Percentiles rank a stretch among this genome's conserved stretches.
Conservation (phyloP, 2,113 vertebrate genomes). For the Neodon shergylaensis region DNA sequence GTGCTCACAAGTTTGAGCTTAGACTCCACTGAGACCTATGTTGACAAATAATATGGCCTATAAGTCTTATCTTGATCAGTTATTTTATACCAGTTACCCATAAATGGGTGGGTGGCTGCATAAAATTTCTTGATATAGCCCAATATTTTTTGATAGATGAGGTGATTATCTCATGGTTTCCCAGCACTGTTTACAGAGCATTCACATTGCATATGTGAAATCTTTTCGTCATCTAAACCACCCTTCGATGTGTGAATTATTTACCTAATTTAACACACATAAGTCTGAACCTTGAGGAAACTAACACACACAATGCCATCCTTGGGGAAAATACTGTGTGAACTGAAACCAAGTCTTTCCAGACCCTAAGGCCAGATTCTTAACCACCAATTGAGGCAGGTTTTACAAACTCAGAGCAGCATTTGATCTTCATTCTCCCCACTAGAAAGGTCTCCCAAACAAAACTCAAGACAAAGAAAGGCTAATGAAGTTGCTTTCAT, state of each 20-base stretch:
- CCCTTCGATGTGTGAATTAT: neutral
- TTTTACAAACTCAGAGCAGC: neutral
- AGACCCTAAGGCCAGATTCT: neutral
- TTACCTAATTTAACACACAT: neutral
- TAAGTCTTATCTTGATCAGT: neutral
- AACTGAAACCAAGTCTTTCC: slow-evolving; percentile 1
- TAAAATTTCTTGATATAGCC: neutral
- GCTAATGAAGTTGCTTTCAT: neutral
- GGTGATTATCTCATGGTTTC: neutral
- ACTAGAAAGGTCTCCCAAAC: neutral
- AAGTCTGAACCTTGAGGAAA: neutral
- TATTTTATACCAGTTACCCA: neutral
- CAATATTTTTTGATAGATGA: neutral
- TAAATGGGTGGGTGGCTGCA: neutral
- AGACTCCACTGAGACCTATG: neutral
- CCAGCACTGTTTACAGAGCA: neutral
- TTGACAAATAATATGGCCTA: neutral
- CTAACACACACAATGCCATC: neutral
- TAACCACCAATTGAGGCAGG: neutral
- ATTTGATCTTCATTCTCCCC: neutral
- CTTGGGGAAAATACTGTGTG: neutral
- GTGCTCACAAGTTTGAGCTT: neutral
- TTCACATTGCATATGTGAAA: neutral
- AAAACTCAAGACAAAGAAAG: neutral
- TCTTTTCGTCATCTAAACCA: slow-evolving; percentile 10